Percentiles rank a stretch among this genome's conserved stretches.
Conservation (phyloP, 2,797 vertebrate species). For the Eremophila alpestris region DNA sequence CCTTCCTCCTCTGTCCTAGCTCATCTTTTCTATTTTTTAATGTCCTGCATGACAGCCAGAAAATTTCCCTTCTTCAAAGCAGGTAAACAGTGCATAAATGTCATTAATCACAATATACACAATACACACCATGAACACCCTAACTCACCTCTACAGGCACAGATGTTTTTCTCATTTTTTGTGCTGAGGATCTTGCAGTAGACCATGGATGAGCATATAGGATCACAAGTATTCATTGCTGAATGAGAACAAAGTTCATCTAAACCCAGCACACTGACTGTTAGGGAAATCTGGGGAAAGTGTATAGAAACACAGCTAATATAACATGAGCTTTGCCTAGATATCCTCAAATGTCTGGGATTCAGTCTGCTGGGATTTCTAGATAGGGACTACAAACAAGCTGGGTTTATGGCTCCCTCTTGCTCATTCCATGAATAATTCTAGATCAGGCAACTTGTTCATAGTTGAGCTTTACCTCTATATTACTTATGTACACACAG, state of each 20-base stretch:
- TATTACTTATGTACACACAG: background rate
- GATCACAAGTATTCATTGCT: background rate
- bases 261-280: background rate
- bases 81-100: rapidly evolving
- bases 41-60: background rate
- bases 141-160: background rate
- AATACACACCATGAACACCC: rapidly evolving
- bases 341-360: background rate
- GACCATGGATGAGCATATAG: background rate
- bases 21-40: background rate
- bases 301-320: background rate
- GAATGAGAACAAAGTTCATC: background rate
- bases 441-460: background rate
- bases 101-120: background rate
- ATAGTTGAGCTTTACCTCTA: background rate
- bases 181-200: background rate
- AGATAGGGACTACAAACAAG: background rate
- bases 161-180: background rate
- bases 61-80: background rate
- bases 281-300: background rate
- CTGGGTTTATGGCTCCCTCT: background rate
- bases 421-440: background rate
- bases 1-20: background rate
- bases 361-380: background rate
- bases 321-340: background rate